Percentiles rank a stretch among this genome's conserved stretches.
These are phyloP conservation scores for Lepidurus apus DNA, from an alignment of 1,140 invertebrate genomes.

Conservation along the genomic window DNA sequence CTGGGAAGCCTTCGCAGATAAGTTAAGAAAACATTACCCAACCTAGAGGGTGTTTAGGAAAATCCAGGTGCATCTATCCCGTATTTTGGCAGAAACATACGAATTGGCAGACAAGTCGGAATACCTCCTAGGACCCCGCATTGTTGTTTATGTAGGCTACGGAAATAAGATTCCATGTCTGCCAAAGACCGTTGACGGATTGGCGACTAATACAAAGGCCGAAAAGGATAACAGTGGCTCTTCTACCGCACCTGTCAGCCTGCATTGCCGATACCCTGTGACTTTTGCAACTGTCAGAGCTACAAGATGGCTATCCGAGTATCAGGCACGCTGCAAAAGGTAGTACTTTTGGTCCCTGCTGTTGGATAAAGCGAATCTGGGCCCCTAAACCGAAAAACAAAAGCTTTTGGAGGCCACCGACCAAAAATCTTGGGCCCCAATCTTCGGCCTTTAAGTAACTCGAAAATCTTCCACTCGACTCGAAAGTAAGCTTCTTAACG, in stretches of 20 bases:
- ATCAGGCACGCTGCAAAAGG: neutral
- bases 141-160: neutral
- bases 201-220: slow-evolving; percentile 14
- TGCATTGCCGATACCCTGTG: neutral
- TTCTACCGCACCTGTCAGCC: slow-evolving; percentile 9
- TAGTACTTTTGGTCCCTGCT: neutral
- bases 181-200: slow-evolving; percentile 17
- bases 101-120: no score
- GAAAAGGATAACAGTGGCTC: slow-evolving; percentile 7
- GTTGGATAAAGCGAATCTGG: neutral
- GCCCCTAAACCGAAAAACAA: neutral
- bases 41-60: neutral
- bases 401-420: neutral
- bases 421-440: neutral
- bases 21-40: slow-evolving; percentile 22
- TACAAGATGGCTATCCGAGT: neutral
- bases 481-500: neutral
- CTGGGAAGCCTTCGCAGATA: neutral
- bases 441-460: slow-evolving; percentile 8
- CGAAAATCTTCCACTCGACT: slow-evolving; percentile 6
- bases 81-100: neutral
- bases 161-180: neutral
- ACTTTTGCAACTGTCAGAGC: neutral
- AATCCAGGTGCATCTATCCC: neutral
- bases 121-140: no score